Percentiles rank a stretch among this genome's conserved stretches.
These are phyloP conservation scores for Notodonta ziczac DNA, from an alignment of 2,888 invertebrate species.

Conservation along the genomic window DNA sequence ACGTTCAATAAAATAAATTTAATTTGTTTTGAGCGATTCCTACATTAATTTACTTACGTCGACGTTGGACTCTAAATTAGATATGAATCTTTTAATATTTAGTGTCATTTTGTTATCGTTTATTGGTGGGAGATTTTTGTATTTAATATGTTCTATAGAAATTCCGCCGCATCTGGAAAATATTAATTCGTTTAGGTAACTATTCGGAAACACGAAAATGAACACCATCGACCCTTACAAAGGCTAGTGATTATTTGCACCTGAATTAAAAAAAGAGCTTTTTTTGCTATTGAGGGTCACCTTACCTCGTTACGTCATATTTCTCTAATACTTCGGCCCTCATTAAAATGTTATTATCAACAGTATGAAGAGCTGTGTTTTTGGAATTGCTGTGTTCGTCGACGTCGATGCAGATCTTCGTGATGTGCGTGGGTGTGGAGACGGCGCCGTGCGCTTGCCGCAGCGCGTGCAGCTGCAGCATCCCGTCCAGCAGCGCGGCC, in stretches of 20 bases:
- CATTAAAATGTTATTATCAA: conserved; percentile 24
- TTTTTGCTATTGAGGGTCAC: not conserved
- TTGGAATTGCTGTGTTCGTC: conserved; percentile 32
- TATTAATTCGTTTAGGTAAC: conserved; percentile 7
- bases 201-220: not conserved
- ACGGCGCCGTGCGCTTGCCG: conserved; percentile 84
- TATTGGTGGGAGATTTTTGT: conserved; percentile 34
- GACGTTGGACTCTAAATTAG: conserved; percentile 33
- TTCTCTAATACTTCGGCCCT: conserved; percentile 36
- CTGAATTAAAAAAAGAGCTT: not conserved
- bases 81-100: conserved; percentile 47
- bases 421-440: conserved; percentile 83
- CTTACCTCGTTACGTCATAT: conserved; percentile 45
- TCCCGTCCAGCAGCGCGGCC: conserved; percentile 92
- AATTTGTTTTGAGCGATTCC: not conserved
- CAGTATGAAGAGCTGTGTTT: not conserved
- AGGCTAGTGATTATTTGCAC: not conserved
- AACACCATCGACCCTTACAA: not conserved
- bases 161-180: conserved; percentile 60
- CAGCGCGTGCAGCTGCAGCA: conserved; percentile 91
- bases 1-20: not conserved
- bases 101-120: conserved; percentile 26
- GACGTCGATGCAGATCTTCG: conserved; percentile 48
- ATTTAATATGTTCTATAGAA: conserved; percentile 45
- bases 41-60: conserved; percentile 41